Conservation (phyloP, 2,113 vertebrate genomes). For the Mugil cephalus region DNA sequence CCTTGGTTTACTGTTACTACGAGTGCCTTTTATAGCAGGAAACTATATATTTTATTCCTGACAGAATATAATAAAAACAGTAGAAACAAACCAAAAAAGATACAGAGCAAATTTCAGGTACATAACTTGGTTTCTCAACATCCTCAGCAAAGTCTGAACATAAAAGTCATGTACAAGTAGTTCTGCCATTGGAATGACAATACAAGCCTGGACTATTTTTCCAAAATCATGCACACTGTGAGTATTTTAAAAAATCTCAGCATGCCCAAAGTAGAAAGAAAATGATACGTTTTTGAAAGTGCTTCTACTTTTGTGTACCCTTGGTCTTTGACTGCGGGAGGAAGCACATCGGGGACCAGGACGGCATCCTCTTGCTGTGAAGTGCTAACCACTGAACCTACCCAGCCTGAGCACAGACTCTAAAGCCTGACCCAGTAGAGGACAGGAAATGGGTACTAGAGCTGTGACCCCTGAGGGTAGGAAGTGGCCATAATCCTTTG, state of each 20-base stretch:
- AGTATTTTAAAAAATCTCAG: conserved; percentile 28
- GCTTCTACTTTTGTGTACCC: conserved; percentile 7
- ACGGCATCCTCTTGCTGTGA: conserved; percentile 1
- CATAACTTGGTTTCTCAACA: not conserved
- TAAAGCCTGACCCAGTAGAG: conserved; percentile 43
- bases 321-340: conserved; percentile 7
- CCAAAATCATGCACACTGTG: not conserved
- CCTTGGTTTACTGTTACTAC: not conserved
- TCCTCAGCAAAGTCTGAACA: not conserved
- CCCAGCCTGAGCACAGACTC: conserved; percentile 5
- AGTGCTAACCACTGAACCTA: not conserved
- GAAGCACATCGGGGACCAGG: conserved; percentile 6
- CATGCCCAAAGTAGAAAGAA: conserved; percentile 8
- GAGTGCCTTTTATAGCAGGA: no score
- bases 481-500: conserved; percentile 61
- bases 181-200: not conserved
- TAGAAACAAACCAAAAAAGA: not conserved
- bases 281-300: conserved; percentile 7
- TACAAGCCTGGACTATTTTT: not conserved
- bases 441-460: conserved; percentile 39
- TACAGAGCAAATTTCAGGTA: not conserved
- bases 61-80: not conserved
- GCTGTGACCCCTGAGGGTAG: conserved; percentile 38
- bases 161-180: not conserved
- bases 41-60: no score